Evolutionary conservation across 1,140 invertebrate genomes (phyloP).

Genomic region (Pachyrhynchus sulphureomaculatus): DNA sequence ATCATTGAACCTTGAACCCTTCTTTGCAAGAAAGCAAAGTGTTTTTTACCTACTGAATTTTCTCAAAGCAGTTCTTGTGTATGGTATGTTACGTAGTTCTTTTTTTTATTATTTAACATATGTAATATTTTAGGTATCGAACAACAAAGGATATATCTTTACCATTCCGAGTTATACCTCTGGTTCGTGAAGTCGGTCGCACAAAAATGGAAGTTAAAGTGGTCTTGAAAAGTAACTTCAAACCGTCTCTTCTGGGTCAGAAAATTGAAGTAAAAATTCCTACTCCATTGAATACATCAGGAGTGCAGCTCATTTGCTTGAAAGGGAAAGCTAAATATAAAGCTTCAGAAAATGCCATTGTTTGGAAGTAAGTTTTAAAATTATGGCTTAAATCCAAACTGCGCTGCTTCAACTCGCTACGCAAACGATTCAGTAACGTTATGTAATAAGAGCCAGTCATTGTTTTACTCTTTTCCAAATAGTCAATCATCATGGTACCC

Average conservation of each 20-base stretch:
- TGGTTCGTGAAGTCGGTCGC: constrained; percentile 96
- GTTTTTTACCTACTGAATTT: too few species aligned
- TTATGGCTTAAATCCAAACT: too few species aligned
- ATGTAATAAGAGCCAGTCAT: too few species aligned
- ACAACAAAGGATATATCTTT: constrained; percentile 99
- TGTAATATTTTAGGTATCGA: constrained; percentile 73
- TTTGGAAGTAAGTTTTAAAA: constrained; percentile 89
- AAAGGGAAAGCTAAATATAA: constrained; percentile 99
- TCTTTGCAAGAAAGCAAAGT: too few species aligned
- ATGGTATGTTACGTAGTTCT: too few species aligned
- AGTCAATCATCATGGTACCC: too few species aligned
- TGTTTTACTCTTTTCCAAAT: too few species aligned
- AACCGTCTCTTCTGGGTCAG: constrained; percentile 95
- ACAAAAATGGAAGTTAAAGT: constrained; percentile 99
- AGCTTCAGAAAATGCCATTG: constrained; percentile 99
- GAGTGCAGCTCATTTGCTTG: constrained; percentile 97
- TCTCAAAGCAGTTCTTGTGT: too few species aligned
- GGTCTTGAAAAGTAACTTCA: constrained; percentile 99
- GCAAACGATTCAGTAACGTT: too few species aligned
- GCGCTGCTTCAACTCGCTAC: too few species aligned
- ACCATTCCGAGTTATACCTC: constrained; percentile 97
- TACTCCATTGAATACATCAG: constrained; percentile 97
- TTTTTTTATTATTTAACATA: too few species aligned
- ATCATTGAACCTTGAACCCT: too few species aligned
- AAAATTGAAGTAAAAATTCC: constrained; percentile 99